Evolutionary conservation across 2,113 vertebrate species (phyloP).

Genomic region (Podarcis cretensis): DNA sequence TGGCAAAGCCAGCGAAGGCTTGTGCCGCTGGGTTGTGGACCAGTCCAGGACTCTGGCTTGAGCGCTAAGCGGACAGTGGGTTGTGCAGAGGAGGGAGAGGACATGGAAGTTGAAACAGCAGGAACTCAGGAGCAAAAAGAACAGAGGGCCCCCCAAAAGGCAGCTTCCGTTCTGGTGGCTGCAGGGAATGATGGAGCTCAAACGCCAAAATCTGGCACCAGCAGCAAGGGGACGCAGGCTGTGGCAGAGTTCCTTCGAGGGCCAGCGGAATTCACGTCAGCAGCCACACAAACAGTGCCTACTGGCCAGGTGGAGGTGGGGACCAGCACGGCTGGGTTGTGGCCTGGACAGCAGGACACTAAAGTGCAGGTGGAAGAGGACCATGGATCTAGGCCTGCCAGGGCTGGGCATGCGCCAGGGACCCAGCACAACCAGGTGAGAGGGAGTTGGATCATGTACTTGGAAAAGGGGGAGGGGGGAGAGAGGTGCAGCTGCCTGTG

Average conservation of each 20-base stretch:
- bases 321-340: slow-evolving; percentile 66
- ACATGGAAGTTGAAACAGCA: slow-evolving; percentile 52
- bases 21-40: slow-evolving; percentile 55
- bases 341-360: slow-evolving; percentile 63
- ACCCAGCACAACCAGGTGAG: slow-evolving; percentile 81
- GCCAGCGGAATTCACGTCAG: slow-evolving; percentile 59
- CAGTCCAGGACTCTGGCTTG: slow-evolving; percentile 36
- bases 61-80: slow-evolving; percentile 19
- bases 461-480: not conserved
- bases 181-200: not conserved
- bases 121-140: slow-evolving; percentile 38
- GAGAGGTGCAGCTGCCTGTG: too few relatives aligned
- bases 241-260: slow-evolving; percentile 32
- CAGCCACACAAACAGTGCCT: slow-evolving; percentile 75
- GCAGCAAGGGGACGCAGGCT: slow-evolving; percentile 73
- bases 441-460: not conserved
- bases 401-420: slow-evolving; percentile 61
- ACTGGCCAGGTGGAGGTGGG: slow-evolving; percentile 62
- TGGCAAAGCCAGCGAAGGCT: slow-evolving; percentile 57
- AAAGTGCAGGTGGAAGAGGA: slow-evolving; percentile 68
- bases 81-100: slow-evolving; percentile 35
- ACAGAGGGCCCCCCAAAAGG: slow-evolving; percentile 43
- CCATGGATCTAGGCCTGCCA: slow-evolving; percentile 56
- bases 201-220: slow-evolving; percentile 40
- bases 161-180: slow-evolving; percentile 38